Evolutionary conservation across 2,113 vertebrate genomes (phyloP), one percentile per base, ranked within the genome.

Genomic region (Procavia capensis): DNA sequence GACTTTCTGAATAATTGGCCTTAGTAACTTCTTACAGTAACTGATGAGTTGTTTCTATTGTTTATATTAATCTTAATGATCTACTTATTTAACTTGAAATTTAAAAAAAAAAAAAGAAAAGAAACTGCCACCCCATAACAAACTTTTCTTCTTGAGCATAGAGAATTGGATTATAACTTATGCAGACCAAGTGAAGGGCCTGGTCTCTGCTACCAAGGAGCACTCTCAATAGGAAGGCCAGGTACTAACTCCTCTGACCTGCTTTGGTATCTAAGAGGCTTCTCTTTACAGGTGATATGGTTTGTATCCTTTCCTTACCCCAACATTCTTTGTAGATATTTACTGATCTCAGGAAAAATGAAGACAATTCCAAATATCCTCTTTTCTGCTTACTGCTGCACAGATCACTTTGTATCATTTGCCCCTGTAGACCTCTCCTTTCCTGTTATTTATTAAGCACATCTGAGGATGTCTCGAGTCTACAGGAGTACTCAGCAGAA

Each of bases 131-230:
- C 10, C 11, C 36, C 24, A 43, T 57, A 88, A 91, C 36, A 57
- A 85, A 61, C 24, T 2, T 43, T 94, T 84, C 57, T 57, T 81
- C 22, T 93, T 85, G n/a, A 86, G 34, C 36, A 39, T 7, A 54
- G 25, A 94, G 31, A 95, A 66, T n/a, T 88, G 31, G 29, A 90
- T 47, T 95, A 47, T 88, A 39, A 85, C 50, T 74, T 90, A 75
- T 9, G 54, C 61, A 86, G 68, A 74, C 4, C 20, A 93, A 78
- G 31, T 10, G 0, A 1, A 72, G 6, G 45, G 1, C 50, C 57
- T 24, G 36, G 63, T 79, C 25, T 54, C 45, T 91, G 61, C 27
- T n/a, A 27, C 41, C 36, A 70, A 7, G 13, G 1, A 45, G 61
- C 16, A 68, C 16, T 83, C 59, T 66, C 20, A 10, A 45, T 8